A percentile compares a stretch with the other conserved stretches of the same genome.
Conservation (phyloP, 2,888 invertebrate genomes). For the Yponomeuta sedellus region DNA sequence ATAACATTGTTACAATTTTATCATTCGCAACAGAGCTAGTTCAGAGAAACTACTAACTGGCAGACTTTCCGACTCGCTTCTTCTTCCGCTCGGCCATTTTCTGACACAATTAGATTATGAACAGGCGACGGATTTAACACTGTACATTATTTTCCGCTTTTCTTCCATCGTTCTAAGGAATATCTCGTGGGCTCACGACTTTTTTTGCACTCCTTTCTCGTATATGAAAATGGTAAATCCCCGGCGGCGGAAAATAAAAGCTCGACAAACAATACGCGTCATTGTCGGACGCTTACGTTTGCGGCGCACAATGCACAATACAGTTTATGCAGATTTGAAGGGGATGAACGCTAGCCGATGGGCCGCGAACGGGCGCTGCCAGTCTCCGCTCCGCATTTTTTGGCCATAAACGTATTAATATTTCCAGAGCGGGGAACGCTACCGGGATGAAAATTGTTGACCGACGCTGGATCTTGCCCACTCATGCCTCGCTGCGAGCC, state of each 20-base stretch:
- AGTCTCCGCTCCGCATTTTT: neutral
- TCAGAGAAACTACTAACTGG: slow-evolving; percentile 9
- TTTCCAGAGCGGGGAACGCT: neutral
- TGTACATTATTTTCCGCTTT: neutral
- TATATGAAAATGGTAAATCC: neutral
- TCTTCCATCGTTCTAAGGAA: neutral
- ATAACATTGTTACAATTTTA: slow-evolving; percentile 13
- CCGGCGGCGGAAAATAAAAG: neutral
- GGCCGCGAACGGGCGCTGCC: neutral
- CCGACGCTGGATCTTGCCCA: neutral
- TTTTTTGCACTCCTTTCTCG: neutral
- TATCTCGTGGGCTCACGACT: neutral
- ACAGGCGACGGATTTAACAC: neutral
- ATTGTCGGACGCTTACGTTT: slow-evolving; percentile 1
- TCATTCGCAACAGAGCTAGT: neutral
- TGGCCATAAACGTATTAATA: neutral
- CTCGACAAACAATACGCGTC: neutral
- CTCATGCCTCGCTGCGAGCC: neutral
- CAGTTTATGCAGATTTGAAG: slow-evolving; percentile 3
- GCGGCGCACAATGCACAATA: neutral
- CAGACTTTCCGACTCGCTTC: neutral
- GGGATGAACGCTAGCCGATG: neutral
- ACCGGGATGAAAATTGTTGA: neutral
- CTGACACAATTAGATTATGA: neutral
- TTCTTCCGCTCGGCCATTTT: neutral